Evolutionary conservation across 2,797 vertebrate species (phyloP).

Genomic region (Fistularia tabacaria): DNA sequence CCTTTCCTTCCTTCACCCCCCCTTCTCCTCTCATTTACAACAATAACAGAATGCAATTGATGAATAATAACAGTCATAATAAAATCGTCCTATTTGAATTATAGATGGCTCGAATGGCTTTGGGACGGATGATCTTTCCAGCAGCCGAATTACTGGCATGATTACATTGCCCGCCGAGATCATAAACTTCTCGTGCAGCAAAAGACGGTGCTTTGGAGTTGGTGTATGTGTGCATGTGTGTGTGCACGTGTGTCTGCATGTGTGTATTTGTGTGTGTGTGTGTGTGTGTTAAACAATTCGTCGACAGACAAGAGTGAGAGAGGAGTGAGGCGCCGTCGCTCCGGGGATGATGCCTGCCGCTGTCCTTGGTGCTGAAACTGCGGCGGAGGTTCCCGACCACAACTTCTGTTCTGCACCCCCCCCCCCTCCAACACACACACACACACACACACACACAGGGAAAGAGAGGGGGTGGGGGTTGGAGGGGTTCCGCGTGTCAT

Average conservation of each 20-base stretch:
- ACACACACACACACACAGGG: too few species aligned
- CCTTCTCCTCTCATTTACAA: constrained; percentile 51
- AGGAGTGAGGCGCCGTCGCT: not conserved
- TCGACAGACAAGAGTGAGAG: not conserved
- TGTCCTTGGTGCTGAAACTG: constrained; percentile 59
- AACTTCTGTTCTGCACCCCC: constrained; percentile 30
- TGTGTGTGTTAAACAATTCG: not conserved
- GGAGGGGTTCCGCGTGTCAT: not conserved
- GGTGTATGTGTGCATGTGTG: constrained; percentile 3
- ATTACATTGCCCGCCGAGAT: constrained; percentile 18
- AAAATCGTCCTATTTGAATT: constrained; percentile 44
- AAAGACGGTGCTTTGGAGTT: too few species aligned
- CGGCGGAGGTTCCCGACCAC: constrained; percentile 10
- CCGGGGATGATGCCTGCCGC: constrained; percentile 19
- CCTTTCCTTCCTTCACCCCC: constrained; percentile 50
- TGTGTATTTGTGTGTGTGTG: not conserved
- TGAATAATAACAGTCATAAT: constrained; percentile 24
- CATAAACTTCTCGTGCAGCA: too few species aligned
- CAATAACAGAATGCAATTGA: constrained; percentile 41
- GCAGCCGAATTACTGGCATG: constrained; percentile 44
- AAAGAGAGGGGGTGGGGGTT: not conserved
- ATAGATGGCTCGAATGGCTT: constrained; percentile 43
- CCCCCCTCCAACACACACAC: too few species aligned
- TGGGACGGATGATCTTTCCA: constrained; percentile 47
- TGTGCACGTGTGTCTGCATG: not conserved